A percentile compares a stretch with the other conserved stretches of the same genome.
Evolutionary conservation across 2,113 vertebrate species (phyloP).

Genomic region (Callospermophilus lateralis): DNA sequence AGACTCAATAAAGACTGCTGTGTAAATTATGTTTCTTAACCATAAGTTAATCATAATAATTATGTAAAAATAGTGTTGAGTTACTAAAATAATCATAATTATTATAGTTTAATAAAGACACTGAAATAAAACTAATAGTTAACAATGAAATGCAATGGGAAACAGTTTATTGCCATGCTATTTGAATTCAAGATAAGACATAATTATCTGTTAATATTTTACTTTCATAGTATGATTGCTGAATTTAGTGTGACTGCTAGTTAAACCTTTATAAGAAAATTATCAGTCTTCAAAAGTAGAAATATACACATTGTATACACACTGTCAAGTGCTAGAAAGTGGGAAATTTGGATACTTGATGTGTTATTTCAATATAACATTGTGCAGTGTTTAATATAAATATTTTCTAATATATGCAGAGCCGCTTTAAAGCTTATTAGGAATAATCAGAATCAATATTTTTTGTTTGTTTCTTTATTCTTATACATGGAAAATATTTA

Average conservation of each 20-base stretch:
- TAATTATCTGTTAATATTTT: slow-evolving; percentile 36
- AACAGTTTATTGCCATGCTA: slow-evolving; percentile 30
- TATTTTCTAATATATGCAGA: slow-evolving; percentile 21
- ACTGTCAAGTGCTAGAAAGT: slow-evolving; percentile 51
- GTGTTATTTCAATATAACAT: slow-evolving; percentile 27
- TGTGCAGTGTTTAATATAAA: background rate
- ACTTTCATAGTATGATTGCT: slow-evolving; percentile 18
- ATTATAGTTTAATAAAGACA: slow-evolving; percentile 50
- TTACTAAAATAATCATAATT: slow-evolving; percentile 34
- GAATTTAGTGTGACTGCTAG: background rate
- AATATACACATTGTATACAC: background rate
- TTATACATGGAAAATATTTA: slow-evolving; percentile 17
- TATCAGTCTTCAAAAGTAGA: background rate
- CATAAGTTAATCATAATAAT: background rate
- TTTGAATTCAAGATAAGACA: slow-evolving; percentile 38
- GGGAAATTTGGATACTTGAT: background rate
- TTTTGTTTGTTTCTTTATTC: slow-evolving; percentile 16
- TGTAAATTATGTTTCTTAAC: slow-evolving; percentile 58
- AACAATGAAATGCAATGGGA: background rate
- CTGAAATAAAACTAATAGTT: slow-evolving; percentile 45
- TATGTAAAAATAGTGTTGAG: background rate
- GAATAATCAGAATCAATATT: slow-evolving; percentile 46
- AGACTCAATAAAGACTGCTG: background rate
- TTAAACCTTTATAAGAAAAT: slow-evolving; percentile 52
- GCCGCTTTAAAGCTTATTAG: slow-evolving; percentile 41